phyloP scores from a whole-genome alignment of 2,888 invertebrate species.

The Erebia palarica region DNA sequence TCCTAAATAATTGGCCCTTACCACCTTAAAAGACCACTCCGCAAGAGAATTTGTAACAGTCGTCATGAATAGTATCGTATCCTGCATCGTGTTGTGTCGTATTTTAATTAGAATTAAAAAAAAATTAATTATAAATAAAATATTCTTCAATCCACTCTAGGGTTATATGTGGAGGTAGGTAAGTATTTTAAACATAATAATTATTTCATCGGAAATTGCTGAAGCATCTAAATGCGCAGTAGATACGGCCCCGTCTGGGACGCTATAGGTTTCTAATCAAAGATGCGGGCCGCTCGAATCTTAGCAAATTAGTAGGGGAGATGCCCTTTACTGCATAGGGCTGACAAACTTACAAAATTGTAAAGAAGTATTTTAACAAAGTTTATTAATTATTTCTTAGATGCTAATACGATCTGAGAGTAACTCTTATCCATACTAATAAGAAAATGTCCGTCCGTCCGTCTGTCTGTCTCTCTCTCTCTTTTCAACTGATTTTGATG shows the following conservation, averaged over 20 bases:
- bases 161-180: background rate
- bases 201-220: conserved; percentile 49
- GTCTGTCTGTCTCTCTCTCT: too few relatives aligned
- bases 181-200: conserved; percentile 27
- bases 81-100: too few relatives aligned
- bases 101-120: too few relatives aligned
- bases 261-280: conserved; percentile 74
- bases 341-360: conserved; percentile 40
- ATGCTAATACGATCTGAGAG: too few relatives aligned
- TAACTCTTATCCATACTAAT: too few relatives aligned
- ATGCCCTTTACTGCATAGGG: conserved; percentile 60
- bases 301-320: conserved; percentile 78
- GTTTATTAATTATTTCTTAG: background rate
- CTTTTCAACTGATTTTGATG: too few relatives aligned
- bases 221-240: conserved; percentile 59
- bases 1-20: too few relatives aligned
- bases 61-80: too few relatives aligned
- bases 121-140: too few relatives aligned
- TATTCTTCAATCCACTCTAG: background rate
- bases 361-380: background rate
- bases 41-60: too few relatives aligned
- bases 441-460: too few relatives aligned
- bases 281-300: conserved; percentile 79
- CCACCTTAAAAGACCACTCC: too few relatives aligned
- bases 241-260: conserved; percentile 48